Evolutionary conservation across 2,888 invertebrate species (phyloP).

Genomic region (Globia sparganii): DNA sequence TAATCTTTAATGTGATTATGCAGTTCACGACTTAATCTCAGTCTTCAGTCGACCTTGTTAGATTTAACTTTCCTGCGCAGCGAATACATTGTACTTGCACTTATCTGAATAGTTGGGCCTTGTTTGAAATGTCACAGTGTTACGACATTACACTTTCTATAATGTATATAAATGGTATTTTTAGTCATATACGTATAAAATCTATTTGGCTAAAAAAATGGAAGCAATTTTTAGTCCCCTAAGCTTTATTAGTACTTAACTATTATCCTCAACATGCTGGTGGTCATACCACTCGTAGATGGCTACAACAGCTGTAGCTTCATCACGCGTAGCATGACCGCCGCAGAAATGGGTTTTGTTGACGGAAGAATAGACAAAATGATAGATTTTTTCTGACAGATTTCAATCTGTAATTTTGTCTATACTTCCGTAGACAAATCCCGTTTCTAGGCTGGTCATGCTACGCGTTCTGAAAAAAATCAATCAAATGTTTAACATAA

Average conservation of each 20-base stretch:
- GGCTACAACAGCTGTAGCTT: background rate
- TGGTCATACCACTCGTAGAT: background rate
- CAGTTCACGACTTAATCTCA: slow-evolving; percentile 63
- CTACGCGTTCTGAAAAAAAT: background rate
- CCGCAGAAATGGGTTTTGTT: background rate
- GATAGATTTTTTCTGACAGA: background rate
- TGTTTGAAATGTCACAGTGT: slow-evolving; percentile 57
- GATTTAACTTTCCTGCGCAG: slow-evolving; percentile 69
- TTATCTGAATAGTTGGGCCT: slow-evolving; percentile 43
- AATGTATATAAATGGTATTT: background rate
- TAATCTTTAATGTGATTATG: slow-evolving; percentile 67
- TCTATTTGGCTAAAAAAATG: background rate
- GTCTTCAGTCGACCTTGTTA: slow-evolving; percentile 69
- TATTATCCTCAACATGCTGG: background rate
- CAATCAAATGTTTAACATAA: background rate
- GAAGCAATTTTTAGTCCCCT: background rate
- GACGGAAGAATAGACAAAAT: background rate
- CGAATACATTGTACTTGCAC: slow-evolving; percentile 11
- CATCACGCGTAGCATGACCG: background rate
- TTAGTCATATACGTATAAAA: background rate
- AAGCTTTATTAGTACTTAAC: background rate
- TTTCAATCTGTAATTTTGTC: no score
- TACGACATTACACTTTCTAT: background rate
- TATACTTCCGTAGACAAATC: no score
- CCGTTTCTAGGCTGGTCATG: no score